Evolutionary conservation across 2,113 vertebrate genomes (phyloP).

Genomic region (Orcinus orca): DNA sequence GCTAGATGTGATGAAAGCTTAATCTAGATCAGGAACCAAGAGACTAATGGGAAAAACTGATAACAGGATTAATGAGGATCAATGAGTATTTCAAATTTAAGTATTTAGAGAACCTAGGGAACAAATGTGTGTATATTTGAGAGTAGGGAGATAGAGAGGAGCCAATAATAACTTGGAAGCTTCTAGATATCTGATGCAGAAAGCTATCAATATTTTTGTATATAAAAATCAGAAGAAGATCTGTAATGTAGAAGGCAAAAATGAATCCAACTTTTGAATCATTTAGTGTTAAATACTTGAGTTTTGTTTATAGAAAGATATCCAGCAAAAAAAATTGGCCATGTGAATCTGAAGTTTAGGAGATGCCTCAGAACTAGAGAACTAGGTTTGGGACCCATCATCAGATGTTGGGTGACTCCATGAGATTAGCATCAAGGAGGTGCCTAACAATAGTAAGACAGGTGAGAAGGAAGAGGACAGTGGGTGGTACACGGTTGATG

Average conservation of each 20-base stretch:
- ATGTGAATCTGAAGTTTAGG: not conserved
- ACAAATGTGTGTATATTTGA: not conserved
- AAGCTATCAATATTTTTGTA: not conserved
- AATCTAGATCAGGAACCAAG: not conserved
- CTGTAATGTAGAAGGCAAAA: not conserved
- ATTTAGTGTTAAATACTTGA: not conserved
- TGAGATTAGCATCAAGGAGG: not conserved
- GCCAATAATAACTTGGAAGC: not conserved
- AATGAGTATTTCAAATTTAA: not conserved
- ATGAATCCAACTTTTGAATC: not conserved
- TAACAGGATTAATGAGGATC: not conserved
- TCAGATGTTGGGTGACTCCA: not conserved
- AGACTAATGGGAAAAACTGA: not conserved
- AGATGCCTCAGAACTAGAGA: not conserved
- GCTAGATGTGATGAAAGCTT: not conserved
- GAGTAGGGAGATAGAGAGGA: not conserved
- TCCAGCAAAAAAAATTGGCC: not conserved
- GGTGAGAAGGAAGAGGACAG: not conserved
- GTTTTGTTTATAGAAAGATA: not conserved
- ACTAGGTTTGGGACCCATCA: not conserved
- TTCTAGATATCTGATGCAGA: not conserved
- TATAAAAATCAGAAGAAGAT: not conserved
- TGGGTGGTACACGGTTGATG: rapidly evolving
- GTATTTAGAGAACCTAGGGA: not conserved
- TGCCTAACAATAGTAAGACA: not conserved